Evolutionary conservation across 2,888 invertebrate genomes (phyloP), one percentile per base, ranked within the genome.

Genomic region (Hemistola chrysoprasaria): DNA sequence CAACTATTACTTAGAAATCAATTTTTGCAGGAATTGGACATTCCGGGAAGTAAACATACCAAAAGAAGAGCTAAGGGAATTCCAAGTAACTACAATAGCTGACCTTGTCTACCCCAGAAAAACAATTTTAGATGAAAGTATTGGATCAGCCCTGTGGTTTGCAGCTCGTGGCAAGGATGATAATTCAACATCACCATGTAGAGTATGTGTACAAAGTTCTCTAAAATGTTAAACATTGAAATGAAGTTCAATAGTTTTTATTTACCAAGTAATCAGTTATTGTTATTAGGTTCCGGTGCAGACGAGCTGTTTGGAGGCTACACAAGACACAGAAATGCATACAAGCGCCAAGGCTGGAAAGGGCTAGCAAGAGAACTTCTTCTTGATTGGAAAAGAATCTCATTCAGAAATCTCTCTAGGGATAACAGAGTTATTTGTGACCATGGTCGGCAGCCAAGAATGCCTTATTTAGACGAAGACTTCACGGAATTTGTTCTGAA

Each of bases 241-340:
- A n/a, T 10, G 5, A 1, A 2, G 6, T 22, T 30, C 9, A 4
- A 16, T 4, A 4, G 4, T 16, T 16, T 8, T 16, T 8, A 16
- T 11, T 5, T 11, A 16, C 8, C 1, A 7, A 20, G 8, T 21
- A 21, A 29, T 22, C 1, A 7, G 10, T 6, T 22, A 4, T 30
- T 33, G 33, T 5, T 35, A 53, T 84, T 95, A 58, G 99, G 99
- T 22, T 97, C 97, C 89, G 99, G 99, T 4, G 98, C 99, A 0
- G 99, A 99, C 90, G 99, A 99, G 85, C 90, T 98, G 49, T 95
- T 99, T 70, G 98, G 97, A 31, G 99, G 99, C 1, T 99, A 99
- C 71, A 93, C 93, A 22, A 91, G 97, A 44, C 98, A 99, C 70
- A 91, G 97, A 60, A 94, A 93, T 54, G 92, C 92, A 2, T 92